These are phyloP conservation scores for Lateolabrax maculatus DNA, from an alignment of 2,797 vertebrate genomes.

Conservation along the genomic window DNA sequence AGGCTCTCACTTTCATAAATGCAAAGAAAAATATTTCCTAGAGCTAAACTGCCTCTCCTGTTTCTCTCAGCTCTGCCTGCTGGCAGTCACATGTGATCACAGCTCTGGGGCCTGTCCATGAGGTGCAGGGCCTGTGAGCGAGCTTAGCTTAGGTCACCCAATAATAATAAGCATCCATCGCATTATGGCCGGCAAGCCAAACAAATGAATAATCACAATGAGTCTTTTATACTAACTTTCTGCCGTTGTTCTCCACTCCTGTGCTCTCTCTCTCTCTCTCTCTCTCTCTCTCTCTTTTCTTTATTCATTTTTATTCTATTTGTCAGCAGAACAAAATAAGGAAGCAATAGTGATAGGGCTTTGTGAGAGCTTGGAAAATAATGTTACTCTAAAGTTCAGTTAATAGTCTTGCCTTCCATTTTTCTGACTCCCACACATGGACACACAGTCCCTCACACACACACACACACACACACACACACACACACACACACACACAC, in stretches of 20 bases:
- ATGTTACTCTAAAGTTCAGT: slow-evolving; percentile 37
- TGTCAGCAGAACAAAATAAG: slow-evolving; percentile 53
- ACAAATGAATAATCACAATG: slow-evolving; percentile 83
- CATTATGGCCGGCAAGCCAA: slow-evolving; percentile 79
- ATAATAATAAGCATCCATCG: slow-evolving; percentile 83
- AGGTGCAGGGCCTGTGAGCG: slow-evolving; percentile 70
- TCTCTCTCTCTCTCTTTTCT: neutral
- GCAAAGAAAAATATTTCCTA: slow-evolving; percentile 75
- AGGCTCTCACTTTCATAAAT: slow-evolving; percentile 67
- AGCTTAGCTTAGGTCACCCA: slow-evolving; percentile 80
- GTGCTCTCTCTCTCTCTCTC: slow-evolving; percentile 10
- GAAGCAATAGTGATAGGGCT: slow-evolving; percentile 16
- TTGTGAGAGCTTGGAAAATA: slow-evolving; percentile 34
- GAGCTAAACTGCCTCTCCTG: slow-evolving; percentile 74
- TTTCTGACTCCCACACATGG: slow-evolving; percentile 54
- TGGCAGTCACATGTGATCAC: slow-evolving; percentile 79
- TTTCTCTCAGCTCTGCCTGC: slow-evolving; percentile 69
- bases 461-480: slow-evolving; percentile 1
- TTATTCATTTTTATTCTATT: slow-evolving; percentile 34
- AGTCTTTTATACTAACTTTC: slow-evolving; percentile 70
- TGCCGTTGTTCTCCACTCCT: slow-evolving; percentile 43
- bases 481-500: slow-evolving; percentile 26
- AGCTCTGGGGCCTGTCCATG: slow-evolving; percentile 70
- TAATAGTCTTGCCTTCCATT: slow-evolving; percentile 37
- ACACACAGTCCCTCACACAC: slow-evolving; percentile 1